Evolutionary conservation across 2,888 invertebrate species (phyloP), one percentile per base, ranked within the genome.

Genomic region (Lingula anatina): DNA sequence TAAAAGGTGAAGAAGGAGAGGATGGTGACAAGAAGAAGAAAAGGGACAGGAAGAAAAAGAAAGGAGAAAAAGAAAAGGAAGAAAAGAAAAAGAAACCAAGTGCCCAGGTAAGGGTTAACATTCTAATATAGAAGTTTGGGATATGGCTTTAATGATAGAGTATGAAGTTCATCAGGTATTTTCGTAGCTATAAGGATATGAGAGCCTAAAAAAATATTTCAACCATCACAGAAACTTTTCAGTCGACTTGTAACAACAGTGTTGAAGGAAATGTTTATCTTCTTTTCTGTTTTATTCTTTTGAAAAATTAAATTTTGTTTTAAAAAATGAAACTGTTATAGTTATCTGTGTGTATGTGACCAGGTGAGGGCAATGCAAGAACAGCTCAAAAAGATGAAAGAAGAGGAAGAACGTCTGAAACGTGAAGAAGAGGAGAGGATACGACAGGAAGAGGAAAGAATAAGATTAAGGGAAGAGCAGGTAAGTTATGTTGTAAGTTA

Each of bases 341-440:
- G n/a, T n/a, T n/a, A n/a, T n/a, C n/a, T n/a, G n/a, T n/a, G n/a
- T n/a, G 15, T 31, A 15, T 31, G 9, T 28, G 41, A 49, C 1
- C 54, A 76, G 73, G 53, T 73, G 26, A 66, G 67, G 24, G 63
- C 64, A 2, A 71, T 80, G 55, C 75, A 76, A 57, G 79, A 79
- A 54, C 63, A 73, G 40, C 65, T 78, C 55, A 64, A 68, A 48
- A 66, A 67, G 47, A 61, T 74, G 39, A 66, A 71, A 50, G 73
- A 73, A 47, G 74, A 73, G 50, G 71, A 75, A 50, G 72, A 73
- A 49, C 62, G 72, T 43, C 54, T 71, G 39, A 51, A 57, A 46
- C 57, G 51, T 27, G 77, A 75, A 51, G 75, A 71, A 71, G 91
- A 93, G 65, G 94, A 94, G 73, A 83, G 85, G 55, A 81, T 88